phyloP scores from a whole-genome alignment of 2,888 invertebrate genomes.

The Trimorus sp. region DNA sequence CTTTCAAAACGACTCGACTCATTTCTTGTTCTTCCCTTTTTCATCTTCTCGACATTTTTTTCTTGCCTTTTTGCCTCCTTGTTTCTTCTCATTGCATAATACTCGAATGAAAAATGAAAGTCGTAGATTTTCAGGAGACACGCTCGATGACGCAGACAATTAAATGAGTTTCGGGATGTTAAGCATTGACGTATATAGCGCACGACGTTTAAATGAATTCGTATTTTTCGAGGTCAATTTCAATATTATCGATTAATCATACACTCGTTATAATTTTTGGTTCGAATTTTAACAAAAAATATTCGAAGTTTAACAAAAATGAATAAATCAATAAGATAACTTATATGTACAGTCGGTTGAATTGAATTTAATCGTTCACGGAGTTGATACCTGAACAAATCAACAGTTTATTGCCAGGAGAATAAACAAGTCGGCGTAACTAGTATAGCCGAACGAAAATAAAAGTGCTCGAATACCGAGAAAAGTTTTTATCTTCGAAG shows the following conservation, averaged over 20 bases:
- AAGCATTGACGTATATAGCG: constrained; percentile 28
- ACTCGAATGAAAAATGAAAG: constrained; percentile 45
- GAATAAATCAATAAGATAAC: no score
- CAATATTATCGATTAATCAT: no score
- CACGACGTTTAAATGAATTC: constrained; percentile 1
- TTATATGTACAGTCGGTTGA: neutral
- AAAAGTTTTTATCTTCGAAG: constrained; percentile 38
- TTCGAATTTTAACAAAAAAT: no score
- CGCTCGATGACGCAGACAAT: constrained; percentile 36
- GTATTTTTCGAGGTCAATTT: neutral
- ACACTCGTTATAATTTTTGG: no score
- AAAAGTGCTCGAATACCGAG: constrained; percentile 41
- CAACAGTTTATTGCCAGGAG: constrained; percentile 19
- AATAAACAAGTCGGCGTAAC: constrained; percentile 32
- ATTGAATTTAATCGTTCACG: constrained; percentile 7
- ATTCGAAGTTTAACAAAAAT: no score
- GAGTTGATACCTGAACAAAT: constrained; percentile 7
- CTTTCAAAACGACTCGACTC: constrained; percentile 58
- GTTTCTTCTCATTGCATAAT: constrained; percentile 41
- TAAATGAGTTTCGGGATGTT: constrained; percentile 43
- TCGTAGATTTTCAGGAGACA: constrained; percentile 47
- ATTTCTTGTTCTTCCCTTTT: constrained; percentile 39
- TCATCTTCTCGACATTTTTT: neutral
- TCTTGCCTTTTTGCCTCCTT: constrained; percentile 6
- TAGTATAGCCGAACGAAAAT: constrained; percentile 41